Conservation (phyloP, 2,888 invertebrate species). For the Petrophora chlorosata region DNA sequence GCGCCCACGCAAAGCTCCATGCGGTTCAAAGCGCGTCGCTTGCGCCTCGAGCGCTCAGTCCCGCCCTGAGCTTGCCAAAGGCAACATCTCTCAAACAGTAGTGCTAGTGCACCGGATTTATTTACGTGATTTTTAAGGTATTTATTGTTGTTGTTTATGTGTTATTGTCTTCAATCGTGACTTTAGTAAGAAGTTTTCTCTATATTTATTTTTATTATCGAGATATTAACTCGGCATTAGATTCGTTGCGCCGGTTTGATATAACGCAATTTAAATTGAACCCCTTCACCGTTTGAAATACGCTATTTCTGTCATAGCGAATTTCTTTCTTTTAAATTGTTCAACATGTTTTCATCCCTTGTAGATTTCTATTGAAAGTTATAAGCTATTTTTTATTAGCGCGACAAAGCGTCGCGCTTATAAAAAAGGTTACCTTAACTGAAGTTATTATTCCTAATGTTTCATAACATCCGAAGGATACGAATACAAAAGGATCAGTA, state of each 20-base stretch:
- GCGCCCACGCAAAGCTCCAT: constrained; percentile 70
- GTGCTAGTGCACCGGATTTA: constrained; percentile 37
- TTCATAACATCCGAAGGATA: constrained; percentile 5
- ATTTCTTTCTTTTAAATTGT: too few species aligned
- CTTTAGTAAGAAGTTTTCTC: too few species aligned
- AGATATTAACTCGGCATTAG: too few species aligned
- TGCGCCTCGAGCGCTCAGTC: constrained; percentile 60
- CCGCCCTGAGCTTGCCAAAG: constrained; percentile 65
- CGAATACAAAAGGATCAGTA: constrained; percentile 9
- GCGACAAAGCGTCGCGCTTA: not conserved
- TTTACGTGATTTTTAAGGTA: constrained; percentile 46
- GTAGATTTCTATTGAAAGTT: not conserved
- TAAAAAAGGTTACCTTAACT: constrained; percentile 1
- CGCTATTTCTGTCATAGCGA: too few species aligned
- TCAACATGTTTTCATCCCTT: not conserved
- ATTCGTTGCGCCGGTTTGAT: too few species aligned
- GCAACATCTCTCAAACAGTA: constrained; percentile 57
- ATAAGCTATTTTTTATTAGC: too few species aligned
- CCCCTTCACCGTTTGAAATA: too few species aligned
- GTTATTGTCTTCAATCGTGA: constrained; percentile 4
- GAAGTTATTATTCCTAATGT: constrained; percentile 5
- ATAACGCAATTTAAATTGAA: too few species aligned
- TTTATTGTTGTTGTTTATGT: constrained; percentile 29
- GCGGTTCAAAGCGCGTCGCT: constrained; percentile 62
- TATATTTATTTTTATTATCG: too few species aligned